Conservation (phyloP, 2,888 invertebrate species). For the Leucophenga montana region DNA sequence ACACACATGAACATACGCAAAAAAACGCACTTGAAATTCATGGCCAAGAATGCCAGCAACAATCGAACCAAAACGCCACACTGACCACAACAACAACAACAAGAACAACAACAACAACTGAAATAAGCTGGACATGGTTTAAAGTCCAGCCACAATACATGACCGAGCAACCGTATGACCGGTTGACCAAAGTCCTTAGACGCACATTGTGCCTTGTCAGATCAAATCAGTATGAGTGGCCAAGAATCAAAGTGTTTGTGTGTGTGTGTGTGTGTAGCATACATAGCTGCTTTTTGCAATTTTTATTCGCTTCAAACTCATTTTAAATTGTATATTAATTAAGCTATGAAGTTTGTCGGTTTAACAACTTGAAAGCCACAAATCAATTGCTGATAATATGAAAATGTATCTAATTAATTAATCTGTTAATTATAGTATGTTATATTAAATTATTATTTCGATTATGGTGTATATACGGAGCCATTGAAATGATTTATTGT, state of each 20-base stretch:
- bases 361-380: too few species aligned
- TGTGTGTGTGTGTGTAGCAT: not conserved
- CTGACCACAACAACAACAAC: slow-evolving; percentile 21
- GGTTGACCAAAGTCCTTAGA: not conserved
- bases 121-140: not conserved
- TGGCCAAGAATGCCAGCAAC: slow-evolving; percentile 3
- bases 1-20: slow-evolving; percentile 5
- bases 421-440: too few species aligned
- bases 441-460: too few species aligned
- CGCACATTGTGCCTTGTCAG: not conserved
- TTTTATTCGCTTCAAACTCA: not conserved
- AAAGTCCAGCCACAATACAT: not conserved
- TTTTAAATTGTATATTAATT: too few species aligned
- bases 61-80: slow-evolving; percentile 7
- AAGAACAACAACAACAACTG: slow-evolving; percentile 13
- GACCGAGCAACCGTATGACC: not conserved
- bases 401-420: too few species aligned
- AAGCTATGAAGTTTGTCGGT: too few species aligned
- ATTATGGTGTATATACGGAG: too few species aligned
- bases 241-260: not conserved
- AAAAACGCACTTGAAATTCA: slow-evolving; percentile 12
- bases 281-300: not conserved
- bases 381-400: too few species aligned
- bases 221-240: too few species aligned
- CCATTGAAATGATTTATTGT: too few species aligned